Evolutionary conservation across 1,140 invertebrate species (phyloP).

Genomic region (Zeugodacus cucurbitae): DNA sequence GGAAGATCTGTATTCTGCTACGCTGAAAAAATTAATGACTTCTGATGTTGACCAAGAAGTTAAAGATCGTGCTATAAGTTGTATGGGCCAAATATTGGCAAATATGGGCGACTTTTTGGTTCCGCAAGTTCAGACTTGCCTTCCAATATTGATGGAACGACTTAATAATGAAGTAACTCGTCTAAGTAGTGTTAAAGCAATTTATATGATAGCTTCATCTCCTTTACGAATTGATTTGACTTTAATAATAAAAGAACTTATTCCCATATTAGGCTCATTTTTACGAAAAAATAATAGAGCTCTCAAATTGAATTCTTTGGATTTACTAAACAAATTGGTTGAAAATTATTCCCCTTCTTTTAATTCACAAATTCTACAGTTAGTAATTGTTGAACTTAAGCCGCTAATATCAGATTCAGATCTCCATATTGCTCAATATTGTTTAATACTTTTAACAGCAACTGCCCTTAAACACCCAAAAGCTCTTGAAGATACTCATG

Average conservation of each 20-base stretch:
- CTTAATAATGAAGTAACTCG: slow-evolving; percentile 97
- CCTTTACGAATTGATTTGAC: slow-evolving; percentile 87
- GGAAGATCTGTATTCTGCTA: slow-evolving; percentile 85
- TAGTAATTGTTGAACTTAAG: slow-evolving; percentile 85
- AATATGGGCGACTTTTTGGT: slow-evolving; percentile 86
- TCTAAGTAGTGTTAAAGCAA: slow-evolving; percentile 93
- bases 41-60: slow-evolving; percentile 98
- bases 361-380: slow-evolving; percentile 77
- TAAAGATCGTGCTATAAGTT: slow-evolving; percentile 96
- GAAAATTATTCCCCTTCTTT: slow-evolving; percentile 83
- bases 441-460: slow-evolving; percentile 77
- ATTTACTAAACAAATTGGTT: slow-evolving; percentile 89
- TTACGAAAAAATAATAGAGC: slow-evolving; percentile 97
- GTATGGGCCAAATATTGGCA: slow-evolving; percentile 95
- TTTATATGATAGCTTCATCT: slow-evolving; percentile 93
- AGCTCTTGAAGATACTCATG: slow-evolving; percentile 63
- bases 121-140: slow-evolving; percentile 82
- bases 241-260: slow-evolving; percentile 87
- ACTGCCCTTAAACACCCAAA: slow-evolving; percentile 70
- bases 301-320: slow-evolving; percentile 90
- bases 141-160: slow-evolving; percentile 95
- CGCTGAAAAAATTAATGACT: slow-evolving; percentile 87
- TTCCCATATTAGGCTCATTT: slow-evolving; percentile 93
- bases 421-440: slow-evolving; percentile 94
- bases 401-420: slow-evolving; percentile 93